These are phyloP conservation scores for Amblyornis subalaris DNA, from an alignment of 2,113 vertebrate genomes.

Conservation along the genomic window DNA sequence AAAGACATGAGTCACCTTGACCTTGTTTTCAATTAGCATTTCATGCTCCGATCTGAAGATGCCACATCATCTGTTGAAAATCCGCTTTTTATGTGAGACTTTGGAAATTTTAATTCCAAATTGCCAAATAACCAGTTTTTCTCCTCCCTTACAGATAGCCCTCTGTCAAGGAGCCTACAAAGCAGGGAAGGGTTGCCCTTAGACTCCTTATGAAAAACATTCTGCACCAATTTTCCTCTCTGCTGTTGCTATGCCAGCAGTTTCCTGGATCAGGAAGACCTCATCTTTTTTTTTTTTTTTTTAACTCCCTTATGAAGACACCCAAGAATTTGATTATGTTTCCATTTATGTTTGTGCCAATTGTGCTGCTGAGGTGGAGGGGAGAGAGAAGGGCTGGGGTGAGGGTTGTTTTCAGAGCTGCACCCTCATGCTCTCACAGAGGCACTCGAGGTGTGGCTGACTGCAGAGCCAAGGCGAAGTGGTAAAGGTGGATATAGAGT, in stretches of 20 bases:
- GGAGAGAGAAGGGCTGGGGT: not conserved
- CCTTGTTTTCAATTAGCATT: conserved; percentile 12
- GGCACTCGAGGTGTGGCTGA: fast-evolving
- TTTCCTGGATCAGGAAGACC: not conserved
- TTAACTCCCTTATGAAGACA: not conserved
- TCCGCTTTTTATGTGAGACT: not conserved
- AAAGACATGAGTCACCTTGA: not conserved
- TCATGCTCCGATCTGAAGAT: not conserved
- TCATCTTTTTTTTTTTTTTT: not conserved
- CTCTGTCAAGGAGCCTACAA: not conserved
- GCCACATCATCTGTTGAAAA: not conserved
- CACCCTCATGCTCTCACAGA: fast-evolving
- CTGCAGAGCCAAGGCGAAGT: not conserved
- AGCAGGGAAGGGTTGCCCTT: not conserved
- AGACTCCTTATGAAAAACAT: not conserved
- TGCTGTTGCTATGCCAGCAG: not conserved
- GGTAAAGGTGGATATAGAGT: not conserved
- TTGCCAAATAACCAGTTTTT: not conserved
- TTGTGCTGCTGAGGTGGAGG: not conserved
- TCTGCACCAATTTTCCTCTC: not conserved
- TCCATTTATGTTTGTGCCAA: not conserved
- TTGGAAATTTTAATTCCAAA: not conserved
- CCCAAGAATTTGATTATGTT: not conserved
- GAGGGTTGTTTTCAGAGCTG: fast-evolving
- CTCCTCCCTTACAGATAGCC: not conserved